These are phyloP conservation scores for Rachycentron canadum DNA, from an alignment of 2,797 vertebrate genomes.

Conservation along the genomic window DNA sequence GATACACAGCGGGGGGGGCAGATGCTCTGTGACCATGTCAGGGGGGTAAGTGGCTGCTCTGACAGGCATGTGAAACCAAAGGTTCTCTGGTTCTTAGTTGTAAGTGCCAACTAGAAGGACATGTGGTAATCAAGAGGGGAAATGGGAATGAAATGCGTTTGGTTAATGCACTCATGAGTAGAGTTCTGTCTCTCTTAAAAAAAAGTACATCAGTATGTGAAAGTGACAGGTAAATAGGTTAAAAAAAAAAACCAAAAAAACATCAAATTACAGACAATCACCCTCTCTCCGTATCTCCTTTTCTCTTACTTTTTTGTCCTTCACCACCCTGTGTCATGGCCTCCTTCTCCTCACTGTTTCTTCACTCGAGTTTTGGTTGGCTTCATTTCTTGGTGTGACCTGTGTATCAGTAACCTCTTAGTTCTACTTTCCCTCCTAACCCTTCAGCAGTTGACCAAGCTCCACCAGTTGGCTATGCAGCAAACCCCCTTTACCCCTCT, in stretches of 20 bases:
- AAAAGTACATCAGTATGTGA: background rate
- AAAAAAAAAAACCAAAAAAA: background rate
- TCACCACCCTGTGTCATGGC: constrained; percentile 89
- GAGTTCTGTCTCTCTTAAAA: constrained; percentile 11
- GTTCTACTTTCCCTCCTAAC: constrained; percentile 99
- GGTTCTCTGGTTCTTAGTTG: constrained; percentile 31
- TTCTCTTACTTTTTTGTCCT: constrained; percentile 79
- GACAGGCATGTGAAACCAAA: constrained; percentile 33
- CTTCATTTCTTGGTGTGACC: constrained; percentile 92
- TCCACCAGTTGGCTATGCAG: constrained; percentile 99
- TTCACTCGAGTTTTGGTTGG: constrained; percentile 84
- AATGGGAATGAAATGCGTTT: constrained; percentile 11
- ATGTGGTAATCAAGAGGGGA: constrained; percentile 28
- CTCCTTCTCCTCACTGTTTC: constrained; percentile 87
- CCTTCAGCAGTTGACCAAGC: constrained; percentile 99
- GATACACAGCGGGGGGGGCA: constrained; percentile 43
- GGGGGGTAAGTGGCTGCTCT: constrained; percentile 15
- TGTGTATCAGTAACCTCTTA: constrained; percentile 98
- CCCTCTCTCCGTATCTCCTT: constrained; percentile 53
- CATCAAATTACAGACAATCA: constrained; percentile 37
- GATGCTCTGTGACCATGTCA: constrained; percentile 44
- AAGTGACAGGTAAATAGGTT: background rate
- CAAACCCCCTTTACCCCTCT: constrained; percentile 99
- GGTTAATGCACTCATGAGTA: background rate
- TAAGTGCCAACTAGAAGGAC: constrained; percentile 16